Evolutionary conservation across 53 echinoderm and acorn worm genomes (phyloP), one percentile per base, ranked within the genome.

Genomic region (Antedon mediterranea): DNA sequence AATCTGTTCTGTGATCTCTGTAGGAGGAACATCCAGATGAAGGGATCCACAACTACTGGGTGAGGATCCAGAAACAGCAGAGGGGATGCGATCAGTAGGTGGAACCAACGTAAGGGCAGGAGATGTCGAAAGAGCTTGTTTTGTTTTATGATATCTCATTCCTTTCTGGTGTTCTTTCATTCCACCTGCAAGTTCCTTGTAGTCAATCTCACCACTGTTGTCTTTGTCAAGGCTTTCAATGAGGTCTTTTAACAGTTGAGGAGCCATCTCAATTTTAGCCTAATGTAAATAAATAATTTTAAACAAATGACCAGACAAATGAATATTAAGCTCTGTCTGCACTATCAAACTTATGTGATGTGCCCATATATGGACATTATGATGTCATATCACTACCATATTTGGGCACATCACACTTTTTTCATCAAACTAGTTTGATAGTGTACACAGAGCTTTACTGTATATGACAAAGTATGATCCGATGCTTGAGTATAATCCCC

Each of bases 221-320:
- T 95, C 91, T 23, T 79, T 34, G 34, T 95, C 91, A 32, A 95
- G 82, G 77, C 83, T 87, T 71, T 95, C 84, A 20, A 95, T 74
- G 0, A 89, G 71, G 43, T 95, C 95, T 29, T 89, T 81, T 34
- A 95, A 84, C 0, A 91, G 77, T 18, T 74, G 43, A 28, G 81
- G 80, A 23, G 95, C 87, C 74, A 95, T 77, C 0, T 89, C 89
- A 20, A 95, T 95, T 44, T 81, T 82, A 13, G 91, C 91, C 95
- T 95, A 71, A 33, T 37, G 37, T 5, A 76, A n/a, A n/a, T 74
- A 75, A 74, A 23, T 77, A 30, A 29, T 3, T 7, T 57, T 29
- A n/a, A n/a, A n/a, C n/a, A n/a, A n/a, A n/a, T n/a, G n/a, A n/a
- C n/a, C n/a, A n/a, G n/a, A n/a, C n/a, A n/a, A n/a, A n/a, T n/a